phyloP scores from a whole-genome alignment of 2,888 invertebrate species.

The Drosophila merina region DNA sequence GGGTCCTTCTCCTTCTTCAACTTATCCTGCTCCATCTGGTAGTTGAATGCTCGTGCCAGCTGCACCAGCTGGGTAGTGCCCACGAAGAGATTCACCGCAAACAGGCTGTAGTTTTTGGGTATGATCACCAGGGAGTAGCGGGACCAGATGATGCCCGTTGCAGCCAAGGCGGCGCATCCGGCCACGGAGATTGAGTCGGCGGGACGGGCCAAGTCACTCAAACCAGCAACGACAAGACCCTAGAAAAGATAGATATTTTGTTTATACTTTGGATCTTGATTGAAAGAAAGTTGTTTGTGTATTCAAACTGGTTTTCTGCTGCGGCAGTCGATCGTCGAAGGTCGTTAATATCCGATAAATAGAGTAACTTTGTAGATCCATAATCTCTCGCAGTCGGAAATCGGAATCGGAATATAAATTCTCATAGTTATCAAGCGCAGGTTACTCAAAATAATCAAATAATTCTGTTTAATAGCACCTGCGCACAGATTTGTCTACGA shows the following conservation, averaged over 20 bases:
- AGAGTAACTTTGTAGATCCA: not conserved
- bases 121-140: constrained; percentile 97
- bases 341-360: not conserved
- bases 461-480: constrained; percentile 40
- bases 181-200: constrained; percentile 93
- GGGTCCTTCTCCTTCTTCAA: constrained; percentile 38
- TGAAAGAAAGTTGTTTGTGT: not conserved
- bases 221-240: constrained; percentile 91
- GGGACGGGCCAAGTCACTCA: constrained; percentile 94
- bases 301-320: not conserved
- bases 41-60: constrained; percentile 87
- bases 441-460: constrained; percentile 38
- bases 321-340: not conserved
- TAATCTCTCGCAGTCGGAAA: too few relatives aligned
- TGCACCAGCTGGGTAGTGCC: constrained; percentile 94
- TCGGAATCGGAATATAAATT: too few relatives aligned
- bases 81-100: constrained; percentile 98
- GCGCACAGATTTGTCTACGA: constrained; percentile 45
- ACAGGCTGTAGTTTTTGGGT: constrained; percentile 97
- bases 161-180: constrained; percentile 93
- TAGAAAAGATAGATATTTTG: constrained; percentile 31
- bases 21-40: constrained; percentile 61
- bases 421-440: constrained; percentile 18
- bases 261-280: not conserved
- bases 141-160: constrained; percentile 97